Evolutionary conservation across 2,888 invertebrate genomes (phyloP), one percentile per base, ranked within the genome.

Genomic region (Penaeus monodon): DNA sequence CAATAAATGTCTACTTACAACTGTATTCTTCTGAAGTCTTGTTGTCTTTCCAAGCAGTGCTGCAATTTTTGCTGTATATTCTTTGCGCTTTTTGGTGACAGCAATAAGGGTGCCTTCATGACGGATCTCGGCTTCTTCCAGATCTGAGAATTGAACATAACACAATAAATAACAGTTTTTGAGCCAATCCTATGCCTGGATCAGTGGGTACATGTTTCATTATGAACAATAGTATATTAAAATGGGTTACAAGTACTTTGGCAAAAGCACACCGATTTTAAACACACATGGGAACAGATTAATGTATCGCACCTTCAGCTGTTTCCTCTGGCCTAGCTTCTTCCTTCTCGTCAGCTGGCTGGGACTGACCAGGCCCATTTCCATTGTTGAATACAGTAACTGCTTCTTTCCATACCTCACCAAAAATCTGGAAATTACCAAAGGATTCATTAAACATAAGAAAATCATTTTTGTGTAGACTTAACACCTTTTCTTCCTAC

Each of bases 61-160:
- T 38, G 87, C 44, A 33, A 83, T 22, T 64, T 29, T 38, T 20
- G 64, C 38, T 65, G 87, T 83, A 74, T 79, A 83, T 78, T 83
- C 73, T 66, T 79, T 87, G 20, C 87, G 79, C 66, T 74, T 87
- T 73, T 83, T 83, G 64, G 87, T 87, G 38, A 87, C 83, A 33
- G 83, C 83, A 49, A 87, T 79, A 29, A 87, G 49, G 24, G 87
- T 87, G 20, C 64, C 87, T 70, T 87, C 87, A 74, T 87, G 79
- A 17, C 79, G 84, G 44, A 87, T 83, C 66, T 87, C 83, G 20
- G 64, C 38, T 14, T 87, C 83, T 64, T 87, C 87, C 14, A 87
- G 68, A 68, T 68, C 29, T 68, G 49, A 14, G 49, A 1, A 49
- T 49, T 49, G 49, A 14, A 49, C 49, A 49, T 49, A 49, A 49